Evolutionary conservation across 2,113 vertebrate species (phyloP).

Genomic region (Pao palembangensis): DNA sequence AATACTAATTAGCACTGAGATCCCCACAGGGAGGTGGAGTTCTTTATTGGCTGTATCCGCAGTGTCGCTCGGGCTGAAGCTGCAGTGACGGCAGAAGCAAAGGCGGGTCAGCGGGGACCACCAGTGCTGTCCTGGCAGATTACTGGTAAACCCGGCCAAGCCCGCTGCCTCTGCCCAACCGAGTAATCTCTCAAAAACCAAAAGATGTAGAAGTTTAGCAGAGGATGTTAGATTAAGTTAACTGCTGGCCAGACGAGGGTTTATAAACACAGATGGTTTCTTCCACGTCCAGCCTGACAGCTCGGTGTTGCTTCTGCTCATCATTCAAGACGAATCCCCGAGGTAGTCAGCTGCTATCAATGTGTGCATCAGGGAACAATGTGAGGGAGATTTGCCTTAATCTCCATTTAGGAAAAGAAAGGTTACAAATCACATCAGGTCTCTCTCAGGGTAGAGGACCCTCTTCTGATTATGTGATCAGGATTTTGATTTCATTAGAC

Average conservation of each 20-base stretch:
- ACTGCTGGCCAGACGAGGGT: constrained; percentile 28
- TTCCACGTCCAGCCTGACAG: no score
- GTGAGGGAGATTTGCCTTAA: constrained; percentile 70
- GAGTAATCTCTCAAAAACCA: constrained; percentile 68
- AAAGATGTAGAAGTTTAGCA: constrained; percentile 59
- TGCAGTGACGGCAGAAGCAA: constrained; percentile 36
- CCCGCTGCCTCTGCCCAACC: constrained; percentile 25
- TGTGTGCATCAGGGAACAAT: constrained; percentile 63
- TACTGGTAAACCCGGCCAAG: constrained; percentile 27
- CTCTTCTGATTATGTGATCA: constrained; percentile 79
- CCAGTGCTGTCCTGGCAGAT: constrained; percentile 40
- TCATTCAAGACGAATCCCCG: constrained; percentile 28
- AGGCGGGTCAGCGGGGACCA: constrained; percentile 33
- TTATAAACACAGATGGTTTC: constrained; percentile 5
- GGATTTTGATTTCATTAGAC: constrained; percentile 85
- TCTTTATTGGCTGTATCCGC: constrained; percentile 43
- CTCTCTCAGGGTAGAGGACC: constrained; percentile 72
- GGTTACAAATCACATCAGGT: constrained; percentile 77
- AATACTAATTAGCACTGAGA: constrained; percentile 72
- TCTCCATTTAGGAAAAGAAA: constrained; percentile 75
- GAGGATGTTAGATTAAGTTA: constrained; percentile 47
- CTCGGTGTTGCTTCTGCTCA: constrained; percentile 16
- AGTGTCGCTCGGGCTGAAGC: constrained; percentile 30
- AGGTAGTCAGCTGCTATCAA: constrained; percentile 34
- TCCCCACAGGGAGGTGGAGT: constrained; percentile 49